phyloP scores from a whole-genome alignment of 1,140 invertebrate species.

The Metopolophium dirhodum region DNA sequence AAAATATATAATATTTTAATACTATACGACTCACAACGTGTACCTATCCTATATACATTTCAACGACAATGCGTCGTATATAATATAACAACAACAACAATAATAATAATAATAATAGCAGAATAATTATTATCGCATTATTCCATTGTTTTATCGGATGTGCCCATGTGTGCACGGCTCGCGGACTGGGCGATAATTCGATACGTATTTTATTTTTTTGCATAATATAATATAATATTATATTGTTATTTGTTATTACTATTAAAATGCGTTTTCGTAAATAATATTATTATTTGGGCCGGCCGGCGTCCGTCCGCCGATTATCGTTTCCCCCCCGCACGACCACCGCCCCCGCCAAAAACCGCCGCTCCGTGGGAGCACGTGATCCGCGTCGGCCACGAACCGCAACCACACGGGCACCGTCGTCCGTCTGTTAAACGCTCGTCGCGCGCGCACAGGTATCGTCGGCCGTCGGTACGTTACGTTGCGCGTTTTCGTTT shows the following conservation, averaged over 20 bases:
- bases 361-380: not conserved
- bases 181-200: not conserved
- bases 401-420: slow-evolving; percentile 9
- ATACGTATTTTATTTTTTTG: not conserved
- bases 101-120: not conserved
- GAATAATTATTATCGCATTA: not conserved
- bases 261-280: not conserved
- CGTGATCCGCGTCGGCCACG: slow-evolving; percentile 47
- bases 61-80: not conserved
- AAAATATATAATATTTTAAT: not conserved
- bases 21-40: not conserved
- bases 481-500: not conserved
- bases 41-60: not conserved
- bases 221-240: not conserved
- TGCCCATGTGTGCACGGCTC: not conserved
- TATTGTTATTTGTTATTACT: not conserved
- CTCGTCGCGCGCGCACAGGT: slow-evolving; percentile 20
- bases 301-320: not conserved
- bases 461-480: slow-evolving; percentile 30
- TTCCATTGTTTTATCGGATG: not conserved
- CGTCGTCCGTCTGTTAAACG: not conserved
- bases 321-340: slow-evolving; percentile 14
- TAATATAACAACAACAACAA: not conserved
- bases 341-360: not conserved
- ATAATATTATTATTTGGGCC: not conserved